These are phyloP conservation scores for Dilophus febrilis DNA, from an alignment of 2,888 invertebrate genomes.

Conservation along the genomic window DNA sequence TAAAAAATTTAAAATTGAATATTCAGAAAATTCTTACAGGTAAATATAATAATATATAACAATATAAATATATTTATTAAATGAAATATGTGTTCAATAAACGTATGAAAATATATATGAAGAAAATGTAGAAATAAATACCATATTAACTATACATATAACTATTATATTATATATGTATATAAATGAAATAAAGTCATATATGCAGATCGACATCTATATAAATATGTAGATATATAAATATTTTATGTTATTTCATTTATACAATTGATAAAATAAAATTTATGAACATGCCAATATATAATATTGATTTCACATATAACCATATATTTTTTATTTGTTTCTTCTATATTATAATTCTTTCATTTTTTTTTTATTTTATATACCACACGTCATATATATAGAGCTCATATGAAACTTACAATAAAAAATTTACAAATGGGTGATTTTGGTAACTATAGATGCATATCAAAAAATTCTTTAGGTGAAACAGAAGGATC, in stretches of 20 bases:
- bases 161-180: not conserved
- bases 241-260: too few relatives aligned
- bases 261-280: too few relatives aligned
- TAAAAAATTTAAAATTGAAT: conserved; percentile 71
- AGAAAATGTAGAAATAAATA: not conserved
- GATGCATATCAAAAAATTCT: conserved; percentile 86
- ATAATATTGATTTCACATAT: conserved; percentile 1
- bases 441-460: conserved; percentile 78
- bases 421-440: conserved; percentile 68
- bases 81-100: not conserved
- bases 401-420: conserved; percentile 71
- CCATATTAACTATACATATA: not conserved
- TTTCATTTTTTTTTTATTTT: too few relatives aligned
- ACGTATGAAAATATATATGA: not conserved
- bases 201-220: too few relatives aligned
- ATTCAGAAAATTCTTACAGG: conserved; percentile 72
- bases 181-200: too few relatives aligned
- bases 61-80: too few relatives aligned
- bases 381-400: too few relatives aligned
- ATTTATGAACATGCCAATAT: not conserved
- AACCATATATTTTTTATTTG: not conserved
- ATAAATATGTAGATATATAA: too few relatives aligned
- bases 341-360: conserved; percentile 12
- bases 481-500: conserved; percentile 87
- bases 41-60: conserved; percentile 19